A percentile compares a stretch with the other conserved stretches of the same genome.
phyloP scores from a whole-genome alignment of 1,140 invertebrate species.

The Oreohelix idahoensis region DNA sequence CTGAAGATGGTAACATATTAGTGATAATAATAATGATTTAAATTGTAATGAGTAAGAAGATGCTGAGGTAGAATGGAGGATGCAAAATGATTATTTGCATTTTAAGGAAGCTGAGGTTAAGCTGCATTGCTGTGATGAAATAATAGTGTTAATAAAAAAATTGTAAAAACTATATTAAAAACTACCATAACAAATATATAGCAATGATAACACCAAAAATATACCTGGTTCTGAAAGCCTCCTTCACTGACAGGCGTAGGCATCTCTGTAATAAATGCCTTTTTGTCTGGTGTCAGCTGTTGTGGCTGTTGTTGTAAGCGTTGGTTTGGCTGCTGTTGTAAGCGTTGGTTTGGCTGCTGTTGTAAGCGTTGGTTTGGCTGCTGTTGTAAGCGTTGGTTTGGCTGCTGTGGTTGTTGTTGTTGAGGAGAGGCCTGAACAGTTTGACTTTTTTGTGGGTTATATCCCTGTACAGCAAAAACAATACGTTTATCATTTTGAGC shows the following conservation, averaged over 20 bases:
- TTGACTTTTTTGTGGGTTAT: not conserved
- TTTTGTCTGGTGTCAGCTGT: not conserved
- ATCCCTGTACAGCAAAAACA: constrained; percentile 1
- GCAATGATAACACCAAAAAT: not conserved
- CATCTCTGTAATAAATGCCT: constrained; percentile 33
- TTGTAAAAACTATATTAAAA: not conserved
- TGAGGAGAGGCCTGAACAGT: not conserved
- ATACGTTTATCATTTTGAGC: too few species aligned
- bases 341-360: not conserved
- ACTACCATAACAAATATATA: not conserved
- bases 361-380: not conserved
- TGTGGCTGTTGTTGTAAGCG: not conserved
- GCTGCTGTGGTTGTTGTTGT: constrained; percentile 2
- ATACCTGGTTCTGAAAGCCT: constrained; percentile 27
- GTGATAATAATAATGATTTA: too few species aligned
- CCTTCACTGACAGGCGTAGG: constrained; percentile 16
- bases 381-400: not conserved
- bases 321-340: not conserved
- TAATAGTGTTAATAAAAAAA: too few species aligned
- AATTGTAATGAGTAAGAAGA: too few species aligned
- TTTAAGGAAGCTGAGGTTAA: too few species aligned
- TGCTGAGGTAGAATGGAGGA: too few species aligned
- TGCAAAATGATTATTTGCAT: too few species aligned
- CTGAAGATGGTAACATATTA: too few species aligned
- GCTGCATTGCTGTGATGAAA: too few species aligned